These are phyloP conservation scores for Xenus cinereus DNA, from an alignment of 2,113 vertebrate genomes.

Conservation along the genomic window DNA sequence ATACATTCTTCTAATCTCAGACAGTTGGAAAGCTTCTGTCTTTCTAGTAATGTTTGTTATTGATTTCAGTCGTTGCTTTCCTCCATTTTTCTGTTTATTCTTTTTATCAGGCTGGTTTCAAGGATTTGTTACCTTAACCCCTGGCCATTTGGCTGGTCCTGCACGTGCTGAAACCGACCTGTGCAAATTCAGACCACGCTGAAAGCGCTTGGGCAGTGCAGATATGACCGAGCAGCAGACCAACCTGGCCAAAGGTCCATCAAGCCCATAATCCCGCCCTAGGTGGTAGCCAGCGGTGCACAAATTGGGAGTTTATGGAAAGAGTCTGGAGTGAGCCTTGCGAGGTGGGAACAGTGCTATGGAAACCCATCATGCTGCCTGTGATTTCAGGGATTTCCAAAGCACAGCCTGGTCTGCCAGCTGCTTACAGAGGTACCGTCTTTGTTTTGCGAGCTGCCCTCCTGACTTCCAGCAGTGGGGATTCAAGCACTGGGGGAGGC, in stretches of 20 bases:
- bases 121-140: constrained; percentile 4
- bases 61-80: neutral
- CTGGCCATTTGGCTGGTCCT: neutral
- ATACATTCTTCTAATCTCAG: neutral
- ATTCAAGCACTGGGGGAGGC: neutral
- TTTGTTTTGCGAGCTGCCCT: neutral
- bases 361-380: neutral
- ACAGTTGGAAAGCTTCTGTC: neutral
- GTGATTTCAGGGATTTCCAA: neutral
- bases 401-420: neutral
- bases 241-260: neutral
- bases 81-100: neutral
- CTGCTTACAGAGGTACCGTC: neutral
- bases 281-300: neutral
- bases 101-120: constrained; percentile 14
- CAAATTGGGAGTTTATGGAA: neutral
- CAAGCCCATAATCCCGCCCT: neutral
- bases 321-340: neutral
- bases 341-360: neutral
- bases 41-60: neutral
- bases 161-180: neutral
- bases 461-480: neutral
- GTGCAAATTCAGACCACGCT: neutral
- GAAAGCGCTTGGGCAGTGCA: neutral
- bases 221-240: neutral